Percentiles rank a stretch among this genome's conserved stretches.
phyloP scores from a whole-genome alignment of 2,888 invertebrate genomes.

The Himalopsyche kuldschensis region DNA sequence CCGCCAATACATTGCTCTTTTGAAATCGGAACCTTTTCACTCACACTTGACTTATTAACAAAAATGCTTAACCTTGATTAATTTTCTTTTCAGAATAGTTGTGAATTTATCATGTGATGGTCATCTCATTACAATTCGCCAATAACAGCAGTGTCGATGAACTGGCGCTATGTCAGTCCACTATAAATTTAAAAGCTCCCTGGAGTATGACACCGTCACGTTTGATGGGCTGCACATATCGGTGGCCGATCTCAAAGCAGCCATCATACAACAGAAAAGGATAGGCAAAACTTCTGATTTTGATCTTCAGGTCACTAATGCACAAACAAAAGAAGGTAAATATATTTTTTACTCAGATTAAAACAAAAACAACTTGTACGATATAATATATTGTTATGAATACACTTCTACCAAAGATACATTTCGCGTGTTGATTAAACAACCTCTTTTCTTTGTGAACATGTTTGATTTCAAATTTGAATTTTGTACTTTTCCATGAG shows the following conservation, averaged over 20 bases:
- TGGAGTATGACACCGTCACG: slow-evolving; percentile 94
- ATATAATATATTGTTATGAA: slow-evolving; percentile 1
- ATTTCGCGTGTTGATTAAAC: too few relatives aligned
- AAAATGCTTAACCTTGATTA: too few relatives aligned
- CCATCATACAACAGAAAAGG: slow-evolving; percentile 92
- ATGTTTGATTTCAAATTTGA: too few relatives aligned
- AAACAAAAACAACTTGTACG: too few relatives aligned
- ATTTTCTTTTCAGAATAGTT: background rate
- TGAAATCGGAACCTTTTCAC: too few relatives aligned
- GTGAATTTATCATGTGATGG: background rate
- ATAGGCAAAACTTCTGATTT: slow-evolving; percentile 93
- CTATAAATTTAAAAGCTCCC: slow-evolving; percentile 96
- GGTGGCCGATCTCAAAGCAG: slow-evolving; percentile 91
- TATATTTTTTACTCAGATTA: slow-evolving; percentile 1
- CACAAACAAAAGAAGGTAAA: slow-evolving; percentile 94
- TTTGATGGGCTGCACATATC: slow-evolving; percentile 97
- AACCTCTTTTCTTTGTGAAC: too few relatives aligned
- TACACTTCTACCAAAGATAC: too few relatives aligned
- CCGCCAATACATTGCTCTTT: too few relatives aligned
- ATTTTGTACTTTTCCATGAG: too few relatives aligned
- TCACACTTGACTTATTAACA: too few relatives aligned
- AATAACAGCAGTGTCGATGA: background rate
- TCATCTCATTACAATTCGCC: background rate
- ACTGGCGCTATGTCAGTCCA: slow-evolving; percentile 81
- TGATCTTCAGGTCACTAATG: slow-evolving; percentile 95